Base-by-base conservation (phyloP, 92 coral and sea anemone species). In the Parazoanthus darwini region DNA sequence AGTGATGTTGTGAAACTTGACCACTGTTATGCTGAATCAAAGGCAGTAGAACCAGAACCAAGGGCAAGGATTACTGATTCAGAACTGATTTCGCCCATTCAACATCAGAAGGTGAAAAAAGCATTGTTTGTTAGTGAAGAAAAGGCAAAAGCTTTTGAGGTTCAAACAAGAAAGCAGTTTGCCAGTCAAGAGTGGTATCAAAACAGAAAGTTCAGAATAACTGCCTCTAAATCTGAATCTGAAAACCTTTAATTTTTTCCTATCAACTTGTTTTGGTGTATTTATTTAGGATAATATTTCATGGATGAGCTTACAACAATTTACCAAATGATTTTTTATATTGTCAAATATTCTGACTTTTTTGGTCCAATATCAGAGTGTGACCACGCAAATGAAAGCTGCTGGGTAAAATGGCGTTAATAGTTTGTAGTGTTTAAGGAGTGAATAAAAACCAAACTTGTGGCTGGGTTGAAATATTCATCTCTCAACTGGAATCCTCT, bases 191-290 rank as follows among this genome's bases (percentile, higher is more conserved):
- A 79, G 77, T 90, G 92, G 92, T 67, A 86, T 90, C 48, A 14
- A 16, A 87, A 79, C 25, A 86, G 92, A 80, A 90, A 86, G 72
- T 90, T 80, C 84, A 79, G 93, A 44, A 90, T 90, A 54, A 90
- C 93, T 25, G 93, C 91, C n/a, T 90, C 93, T 14, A 86, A 90
- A 81, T 29, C 90, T 79, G 33, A 72, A 11, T 72, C 66, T 72
- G 33, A 72, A 33, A 72, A 23, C 77, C 35, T 72, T 29, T 72
- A 35, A n/a, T 72, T 72, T 25, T 72, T 58, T 58, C 18, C 9
- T 58, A 18, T 58, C 66, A 58, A 9, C 9, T 9, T 8, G 66
- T 9, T 18, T 58, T 8, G 66, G 66, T 8, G 18, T 8, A 58
- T 8, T 58, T 58, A 58, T 58, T 58, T 58, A 58, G 66, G 66